Percentiles rank a stretch among this genome's conserved stretches.
These are phyloP conservation scores for Macquaria australasica DNA, from an alignment of 2,113 vertebrate species.

Conservation along the genomic window DNA sequence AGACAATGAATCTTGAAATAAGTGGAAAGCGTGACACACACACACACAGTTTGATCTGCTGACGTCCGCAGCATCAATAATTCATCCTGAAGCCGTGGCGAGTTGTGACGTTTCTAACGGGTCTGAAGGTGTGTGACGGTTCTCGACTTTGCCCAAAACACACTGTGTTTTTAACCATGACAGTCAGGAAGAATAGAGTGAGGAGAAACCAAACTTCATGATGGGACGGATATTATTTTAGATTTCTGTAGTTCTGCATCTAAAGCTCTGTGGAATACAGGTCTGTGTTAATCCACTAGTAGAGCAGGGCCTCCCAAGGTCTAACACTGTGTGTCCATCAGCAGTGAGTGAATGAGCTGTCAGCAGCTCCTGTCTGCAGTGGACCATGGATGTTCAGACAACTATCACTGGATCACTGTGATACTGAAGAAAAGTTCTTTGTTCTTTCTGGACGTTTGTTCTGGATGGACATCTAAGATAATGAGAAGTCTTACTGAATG, in stretches of 20 bases:
- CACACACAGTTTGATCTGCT: not conserved
- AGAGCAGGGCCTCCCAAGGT: not conserved
- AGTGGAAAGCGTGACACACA: constrained; percentile 1
- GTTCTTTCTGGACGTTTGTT: no score
- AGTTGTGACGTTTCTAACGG: not conserved
- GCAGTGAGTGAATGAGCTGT: no score
- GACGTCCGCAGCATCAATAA: constrained; percentile 45
- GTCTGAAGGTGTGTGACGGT: not conserved
- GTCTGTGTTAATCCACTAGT: not conserved
- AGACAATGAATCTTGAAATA: constrained; percentile 31
- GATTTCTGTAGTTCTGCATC: no score
- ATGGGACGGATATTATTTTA: not conserved
- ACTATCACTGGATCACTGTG: no score
- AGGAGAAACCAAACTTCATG: not conserved
- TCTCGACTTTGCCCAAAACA: not conserved
- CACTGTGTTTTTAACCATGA: not conserved
- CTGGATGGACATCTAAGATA: no score
- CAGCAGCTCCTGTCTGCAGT: no score
- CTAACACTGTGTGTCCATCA: no score
- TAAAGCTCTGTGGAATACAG: not conserved
- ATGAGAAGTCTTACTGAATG: no score
- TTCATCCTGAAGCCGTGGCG: not conserved
- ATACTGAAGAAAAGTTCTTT: no score
- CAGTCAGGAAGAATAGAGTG: not conserved
- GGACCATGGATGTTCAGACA: no score